Base-by-base conservation (phyloP, 2,797 vertebrate genomes). In the Labeo calbasu region DNA sequence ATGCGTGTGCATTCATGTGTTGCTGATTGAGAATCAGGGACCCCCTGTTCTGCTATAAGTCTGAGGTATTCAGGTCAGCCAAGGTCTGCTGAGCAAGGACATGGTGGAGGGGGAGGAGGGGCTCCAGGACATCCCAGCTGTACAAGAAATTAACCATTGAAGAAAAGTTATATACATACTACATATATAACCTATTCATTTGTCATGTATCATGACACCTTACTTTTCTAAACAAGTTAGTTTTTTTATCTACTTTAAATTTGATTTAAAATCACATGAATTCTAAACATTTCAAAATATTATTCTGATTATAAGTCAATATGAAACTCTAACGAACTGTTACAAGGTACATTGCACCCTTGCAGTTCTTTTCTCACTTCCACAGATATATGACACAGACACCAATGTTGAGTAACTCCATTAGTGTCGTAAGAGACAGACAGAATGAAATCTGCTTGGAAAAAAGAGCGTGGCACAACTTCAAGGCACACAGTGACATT, bases 61-160 rank as follows among this genome's bases (percentile, higher is more conserved):
- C 81, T 65, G 61, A 63, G 68, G 77, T 84, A 77, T 84, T 79
- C 68, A 84, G 77, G 83, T 84, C 76, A 79, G 4, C 17, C 59
- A 71, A 65, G 77, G 77, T 73, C 83, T 73, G 57, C 55, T 84
- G 83, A 84, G 83, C 40, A 79, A 71, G 77, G 46, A 50, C 55
- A 57, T 51, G 63, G 25, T 32, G 75, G 36, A 43, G 19, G 51
- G 15, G 50, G 28, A 75, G 40, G 36, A 77, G 75, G 36, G 75
- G n/a, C n/a, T 77, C n/a, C 36, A 25, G 55, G 5, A 77, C 55
- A 25, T 77, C 55, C n/a, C 55, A 61, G 55, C n/a, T 51, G 17
- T 19, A 77, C 55, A 63, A 65, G 43, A 79, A 51, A 66, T 36
- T 0, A 21, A 50, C 12, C 61, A 66, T 51, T 4, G 0, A 36